These are phyloP conservation scores for Macheiramphus alcinus DNA, from an alignment of 2,113 vertebrate genomes.

Conservation along the genomic window DNA sequence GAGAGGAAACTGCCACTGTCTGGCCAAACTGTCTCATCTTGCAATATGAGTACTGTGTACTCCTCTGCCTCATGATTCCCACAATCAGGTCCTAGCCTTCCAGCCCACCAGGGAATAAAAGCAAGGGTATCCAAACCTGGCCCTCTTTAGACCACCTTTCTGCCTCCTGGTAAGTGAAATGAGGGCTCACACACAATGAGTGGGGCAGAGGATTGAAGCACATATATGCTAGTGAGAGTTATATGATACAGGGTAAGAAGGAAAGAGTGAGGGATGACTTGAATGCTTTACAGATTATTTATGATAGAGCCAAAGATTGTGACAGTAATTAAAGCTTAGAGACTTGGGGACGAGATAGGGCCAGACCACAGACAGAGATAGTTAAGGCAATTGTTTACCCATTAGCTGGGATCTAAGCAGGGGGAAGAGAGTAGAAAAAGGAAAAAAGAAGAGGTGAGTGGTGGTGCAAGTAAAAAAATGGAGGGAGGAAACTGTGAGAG, in stretches of 20 bases:
- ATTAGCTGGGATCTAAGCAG: neutral
- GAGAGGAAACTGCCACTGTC: neutral
- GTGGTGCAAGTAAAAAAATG: neutral
- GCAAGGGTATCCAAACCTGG: neutral
- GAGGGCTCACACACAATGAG: neutral
- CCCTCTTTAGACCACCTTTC: neutral
- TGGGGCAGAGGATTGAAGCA: neutral
- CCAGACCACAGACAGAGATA: neutral
- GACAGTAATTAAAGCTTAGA: neutral
- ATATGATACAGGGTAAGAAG: neutral
- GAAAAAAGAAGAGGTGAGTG: neutral
- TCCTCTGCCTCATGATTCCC: neutral
- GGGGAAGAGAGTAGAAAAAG: neutral
- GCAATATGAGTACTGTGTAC: neutral
- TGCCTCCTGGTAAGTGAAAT: neutral
- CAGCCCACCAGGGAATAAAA: neutral
- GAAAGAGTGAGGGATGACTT: neutral
- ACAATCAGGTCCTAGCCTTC: neutral
- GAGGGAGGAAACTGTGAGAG: neutral
- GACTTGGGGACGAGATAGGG: neutral
- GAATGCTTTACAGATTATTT: neutral
- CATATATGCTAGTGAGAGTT: neutral
- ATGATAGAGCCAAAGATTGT: neutral
- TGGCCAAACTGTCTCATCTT: constrained; percentile 21
- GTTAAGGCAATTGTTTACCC: neutral